Evolutionary conservation across 2,113 vertebrate genomes (phyloP).

Genomic region (Salvelinus namaycush): DNA sequence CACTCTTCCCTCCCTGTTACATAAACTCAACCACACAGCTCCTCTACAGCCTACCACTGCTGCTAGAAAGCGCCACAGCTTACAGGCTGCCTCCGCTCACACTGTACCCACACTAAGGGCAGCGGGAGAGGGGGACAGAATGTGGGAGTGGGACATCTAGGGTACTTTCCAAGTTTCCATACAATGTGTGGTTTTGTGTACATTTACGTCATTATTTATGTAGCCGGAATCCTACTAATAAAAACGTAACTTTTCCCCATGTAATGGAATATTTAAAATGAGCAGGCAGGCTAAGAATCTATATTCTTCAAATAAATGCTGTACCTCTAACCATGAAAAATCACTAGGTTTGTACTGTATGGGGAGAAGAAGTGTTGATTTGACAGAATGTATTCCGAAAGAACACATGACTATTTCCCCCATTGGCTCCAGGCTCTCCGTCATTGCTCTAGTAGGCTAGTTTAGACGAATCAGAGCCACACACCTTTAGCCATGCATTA

Average conservation of each 20-base stretch:
- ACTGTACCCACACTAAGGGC: neutral
- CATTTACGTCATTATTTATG: neutral
- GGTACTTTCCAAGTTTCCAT: neutral
- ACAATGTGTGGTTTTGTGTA: neutral
- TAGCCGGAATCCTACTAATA: neutral
- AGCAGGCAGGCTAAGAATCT: too few relatives aligned
- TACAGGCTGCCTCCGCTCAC: constrained; percentile 3
- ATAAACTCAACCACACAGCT: constrained; percentile 65
- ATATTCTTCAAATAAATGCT: too few relatives aligned
- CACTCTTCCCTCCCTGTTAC: constrained; percentile 59
- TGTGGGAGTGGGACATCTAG: neutral
- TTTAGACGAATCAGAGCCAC: neutral
- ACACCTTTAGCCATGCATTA: neutral
- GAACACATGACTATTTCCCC: neutral
- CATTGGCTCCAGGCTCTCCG: neutral
- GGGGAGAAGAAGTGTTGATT: too few relatives aligned
- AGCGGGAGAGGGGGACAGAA: neutral
- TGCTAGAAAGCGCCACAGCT: neutral
- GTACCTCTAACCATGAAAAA: too few relatives aligned
- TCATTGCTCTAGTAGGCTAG: neutral
- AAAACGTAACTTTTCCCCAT: neutral
- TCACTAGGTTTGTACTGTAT: too few relatives aligned
- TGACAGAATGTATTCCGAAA: too few relatives aligned
- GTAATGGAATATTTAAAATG: neutral
- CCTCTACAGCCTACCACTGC: constrained; percentile 27